Percentiles rank a stretch among this genome's conserved stretches.
Conservation (phyloP, 2,113 vertebrate genomes). For the Oncorhynchus masou region DNA sequence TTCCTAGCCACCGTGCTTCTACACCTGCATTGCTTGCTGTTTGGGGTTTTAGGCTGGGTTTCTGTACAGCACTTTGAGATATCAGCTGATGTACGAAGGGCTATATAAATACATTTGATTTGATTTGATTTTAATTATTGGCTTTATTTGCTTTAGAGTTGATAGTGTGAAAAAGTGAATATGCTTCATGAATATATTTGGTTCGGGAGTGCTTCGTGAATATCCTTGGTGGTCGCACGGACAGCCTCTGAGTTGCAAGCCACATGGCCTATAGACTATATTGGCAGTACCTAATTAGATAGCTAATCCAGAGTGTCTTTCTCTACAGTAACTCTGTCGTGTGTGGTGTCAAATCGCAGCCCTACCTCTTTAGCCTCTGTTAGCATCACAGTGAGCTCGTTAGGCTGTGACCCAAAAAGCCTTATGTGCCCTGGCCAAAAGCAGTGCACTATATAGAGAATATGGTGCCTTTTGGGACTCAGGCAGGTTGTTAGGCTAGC, state of each 20-base stretch:
- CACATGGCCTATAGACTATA: too few relatives aligned
- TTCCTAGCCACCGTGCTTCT: too few relatives aligned
- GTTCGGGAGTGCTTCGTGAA: not conserved
- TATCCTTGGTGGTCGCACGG: not conserved
- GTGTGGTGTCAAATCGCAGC: constrained; percentile 29
- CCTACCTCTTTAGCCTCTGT: constrained; percentile 45
- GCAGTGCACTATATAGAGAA: too few relatives aligned
- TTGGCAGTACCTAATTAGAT: constrained; percentile 45
- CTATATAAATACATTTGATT: too few relatives aligned
- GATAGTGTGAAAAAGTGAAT: not conserved
- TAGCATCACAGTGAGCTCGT: constrained; percentile 45
- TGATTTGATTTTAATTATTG: not conserved
- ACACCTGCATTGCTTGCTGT: too few relatives aligned
- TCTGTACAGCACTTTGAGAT: too few relatives aligned
- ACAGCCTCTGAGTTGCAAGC: not conserved
- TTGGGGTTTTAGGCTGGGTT: too few relatives aligned
- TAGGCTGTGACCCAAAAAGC: constrained; percentile 21
- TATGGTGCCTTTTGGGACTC: too few relatives aligned
- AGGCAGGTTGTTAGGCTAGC: not conserved
- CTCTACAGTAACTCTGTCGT: constrained; percentile 33
- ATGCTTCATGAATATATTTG: not conserved
- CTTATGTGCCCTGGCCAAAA: too few relatives aligned
- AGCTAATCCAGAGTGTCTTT: not conserved
- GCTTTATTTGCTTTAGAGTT: constrained; percentile 26
- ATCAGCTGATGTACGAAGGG: too few relatives aligned